Conservation (phyloP, 2,797 vertebrate species). For the Aphelocoma californica region DNA sequence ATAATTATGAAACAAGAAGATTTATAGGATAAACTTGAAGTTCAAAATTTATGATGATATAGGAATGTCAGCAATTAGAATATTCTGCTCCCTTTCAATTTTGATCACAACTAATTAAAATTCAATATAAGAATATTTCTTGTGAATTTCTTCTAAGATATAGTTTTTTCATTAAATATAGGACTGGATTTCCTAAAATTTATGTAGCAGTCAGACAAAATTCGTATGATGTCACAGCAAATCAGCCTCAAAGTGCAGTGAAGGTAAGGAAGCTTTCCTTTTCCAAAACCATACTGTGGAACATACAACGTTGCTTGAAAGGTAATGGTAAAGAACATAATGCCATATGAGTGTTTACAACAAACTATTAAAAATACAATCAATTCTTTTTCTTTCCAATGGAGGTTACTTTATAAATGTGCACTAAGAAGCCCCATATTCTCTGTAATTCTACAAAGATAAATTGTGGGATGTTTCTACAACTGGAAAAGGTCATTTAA, state of each 20-base stretch:
- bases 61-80: neutral
- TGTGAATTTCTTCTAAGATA: neutral
- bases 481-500: neutral
- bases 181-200: neutral
- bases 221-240: neutral
- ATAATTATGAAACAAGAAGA: neutral
- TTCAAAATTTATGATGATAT: neutral
- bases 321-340: neutral
- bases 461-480: neutral
- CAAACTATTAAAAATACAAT: neutral
- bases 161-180: neutral
- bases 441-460: neutral
- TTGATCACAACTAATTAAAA: neutral
- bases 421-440: neutral
- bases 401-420: neutral
- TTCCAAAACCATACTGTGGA: neutral
- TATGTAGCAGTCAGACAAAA: neutral
- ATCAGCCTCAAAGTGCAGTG: neutral
- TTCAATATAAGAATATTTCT: neutral
- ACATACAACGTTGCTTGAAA: neutral
- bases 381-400: neutral
- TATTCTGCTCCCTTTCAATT: neutral
- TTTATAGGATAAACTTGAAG: neutral
- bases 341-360: neutral
- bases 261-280: neutral